phyloP scores from a whole-genome alignment of 2,797 vertebrate species.

The Rhyacichthys aspro region DNA sequence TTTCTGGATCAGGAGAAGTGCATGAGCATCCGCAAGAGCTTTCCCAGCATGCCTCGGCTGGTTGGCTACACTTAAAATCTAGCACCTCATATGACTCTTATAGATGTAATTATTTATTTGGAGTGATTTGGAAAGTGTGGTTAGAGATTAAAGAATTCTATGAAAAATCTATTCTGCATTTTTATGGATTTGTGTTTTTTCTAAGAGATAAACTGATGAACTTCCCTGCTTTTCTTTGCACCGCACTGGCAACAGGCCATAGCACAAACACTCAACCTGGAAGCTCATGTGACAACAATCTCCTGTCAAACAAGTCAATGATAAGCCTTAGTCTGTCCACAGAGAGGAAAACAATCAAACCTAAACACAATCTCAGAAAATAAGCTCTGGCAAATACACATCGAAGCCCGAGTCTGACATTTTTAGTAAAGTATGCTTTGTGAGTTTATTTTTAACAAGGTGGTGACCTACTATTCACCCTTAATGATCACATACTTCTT shows the following conservation, averaged over 20 bases:
- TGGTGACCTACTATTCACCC: too few relatives aligned
- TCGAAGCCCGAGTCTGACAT: too few relatives aligned
- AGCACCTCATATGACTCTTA: background rate
- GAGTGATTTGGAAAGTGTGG: slow-evolving; percentile 28
- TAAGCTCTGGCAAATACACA: too few relatives aligned
- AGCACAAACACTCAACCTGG: slow-evolving; percentile 15
- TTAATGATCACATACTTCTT: too few relatives aligned
- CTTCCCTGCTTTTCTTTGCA: slow-evolving; percentile 10
- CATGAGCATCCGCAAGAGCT: slow-evolving; percentile 92
- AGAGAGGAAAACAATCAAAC: background rate
- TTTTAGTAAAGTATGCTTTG: too few relatives aligned
- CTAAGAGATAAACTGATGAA: too few relatives aligned
- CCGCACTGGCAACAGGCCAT: background rate
- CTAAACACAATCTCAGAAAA: too few relatives aligned
- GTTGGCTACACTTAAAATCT: slow-evolving; percentile 82
- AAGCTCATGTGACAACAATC: slow-evolving; percentile 28
- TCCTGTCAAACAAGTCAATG: slow-evolving; percentile 23
- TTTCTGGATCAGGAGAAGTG: slow-evolving; percentile 96
- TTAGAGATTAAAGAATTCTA: background rate
- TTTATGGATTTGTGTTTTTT: too few relatives aligned
- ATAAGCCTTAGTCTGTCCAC: slow-evolving; percentile 24
- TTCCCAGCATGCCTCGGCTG: slow-evolving; percentile 87
- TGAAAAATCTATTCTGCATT: background rate
- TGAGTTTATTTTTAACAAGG: too few relatives aligned
- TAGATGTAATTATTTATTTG: slow-evolving; percentile 19